Base-by-base conservation (phyloP, 2,797 vertebrate genomes). In the Ctenopoma kingsleyae region DNA sequence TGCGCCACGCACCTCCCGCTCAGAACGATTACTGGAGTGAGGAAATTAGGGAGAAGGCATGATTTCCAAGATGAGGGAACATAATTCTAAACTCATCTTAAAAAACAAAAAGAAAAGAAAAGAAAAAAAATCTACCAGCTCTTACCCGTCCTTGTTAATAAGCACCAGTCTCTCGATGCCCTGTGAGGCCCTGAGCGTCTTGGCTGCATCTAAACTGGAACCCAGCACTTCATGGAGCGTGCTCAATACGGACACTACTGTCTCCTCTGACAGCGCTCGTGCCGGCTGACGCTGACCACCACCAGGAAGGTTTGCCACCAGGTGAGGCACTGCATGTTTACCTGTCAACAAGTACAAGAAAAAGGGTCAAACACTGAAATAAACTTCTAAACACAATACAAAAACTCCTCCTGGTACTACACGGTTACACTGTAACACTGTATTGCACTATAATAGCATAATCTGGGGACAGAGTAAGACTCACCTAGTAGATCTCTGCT, bases 91-190 rank as follows among this genome's bases (percentile, higher is more conserved):
- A 13, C 0, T n/a, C 10, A 13, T 63, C 15, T 7, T n/a, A 8
- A 20, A 5, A 41, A 12, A 50, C 2, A 2, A 3, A 2, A 40
- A 46, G 2, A 22, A 8, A 61, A 40, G 54, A 25, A 5, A 0
- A 49, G 49, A 0, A 11, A 27, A 11, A 27, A 23, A 22, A n/a
- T 16, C 7, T 8, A 0, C 35, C 35, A 36, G 9, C 23, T 50
- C 92, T 83, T 63, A 99, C 97, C 96, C 94, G 8, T 97, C 96
- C 76, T 98, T 98, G 91, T 98, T 98, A 77, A 98, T 97, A 48
- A 98, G 93, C 83, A 99, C 97, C 74, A 99, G 88, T 70, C 97
- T 97, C 89, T 99, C 97, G 0, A 99, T 97, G 50, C 97, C 98
- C 80, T 98, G 96, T 0, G 96, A 95, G 84, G 96, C 94, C n/a